Evolutionary conservation across 2,888 invertebrate genomes (phyloP).

Genomic region (Xylota sylvarum): DNA sequence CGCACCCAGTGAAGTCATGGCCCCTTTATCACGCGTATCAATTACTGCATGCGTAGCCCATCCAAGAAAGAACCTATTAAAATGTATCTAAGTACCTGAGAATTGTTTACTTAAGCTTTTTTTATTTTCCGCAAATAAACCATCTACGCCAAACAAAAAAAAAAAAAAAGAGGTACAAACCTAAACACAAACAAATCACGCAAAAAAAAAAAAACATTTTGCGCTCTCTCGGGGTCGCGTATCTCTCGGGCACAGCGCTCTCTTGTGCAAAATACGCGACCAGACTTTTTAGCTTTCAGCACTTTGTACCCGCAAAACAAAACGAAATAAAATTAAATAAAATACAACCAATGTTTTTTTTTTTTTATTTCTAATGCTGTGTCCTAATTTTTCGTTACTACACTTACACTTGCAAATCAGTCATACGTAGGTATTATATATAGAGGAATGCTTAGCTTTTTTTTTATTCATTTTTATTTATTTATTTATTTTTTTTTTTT

Average conservation of each 20-base stretch:
- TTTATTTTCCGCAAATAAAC: conserved; percentile 68
- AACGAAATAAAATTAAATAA: conserved; percentile 66
- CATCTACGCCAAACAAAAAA: conserved; percentile 33
- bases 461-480: conserved; percentile 59
- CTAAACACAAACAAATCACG: conserved; percentile 69
- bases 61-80: conserved; percentile 28
- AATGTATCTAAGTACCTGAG: conserved; percentile 48
- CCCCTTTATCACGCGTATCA: conserved; percentile 19
- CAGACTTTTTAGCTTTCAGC: conserved; percentile 68
- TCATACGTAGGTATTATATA: conserved; percentile 59
- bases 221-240: conserved; percentile 47
- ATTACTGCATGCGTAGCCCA: conserved; percentile 26
- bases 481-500: conserved; percentile 51
- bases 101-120: conserved; percentile 65
- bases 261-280: conserved; percentile 69
- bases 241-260: conserved; percentile 39
- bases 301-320: conserved; percentile 64
- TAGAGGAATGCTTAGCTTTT: conserved; percentile 59
- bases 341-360: conserved; percentile 49
- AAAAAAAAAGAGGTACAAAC: conserved; percentile 47
- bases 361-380: conserved; percentile 70
- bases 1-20: not conserved
- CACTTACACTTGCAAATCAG: conserved; percentile 68
- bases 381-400: conserved; percentile 77
- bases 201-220: conserved; percentile 48